Conservation (phyloP, 2,113 vertebrate species). For the Empidonax alnorum region DNA sequence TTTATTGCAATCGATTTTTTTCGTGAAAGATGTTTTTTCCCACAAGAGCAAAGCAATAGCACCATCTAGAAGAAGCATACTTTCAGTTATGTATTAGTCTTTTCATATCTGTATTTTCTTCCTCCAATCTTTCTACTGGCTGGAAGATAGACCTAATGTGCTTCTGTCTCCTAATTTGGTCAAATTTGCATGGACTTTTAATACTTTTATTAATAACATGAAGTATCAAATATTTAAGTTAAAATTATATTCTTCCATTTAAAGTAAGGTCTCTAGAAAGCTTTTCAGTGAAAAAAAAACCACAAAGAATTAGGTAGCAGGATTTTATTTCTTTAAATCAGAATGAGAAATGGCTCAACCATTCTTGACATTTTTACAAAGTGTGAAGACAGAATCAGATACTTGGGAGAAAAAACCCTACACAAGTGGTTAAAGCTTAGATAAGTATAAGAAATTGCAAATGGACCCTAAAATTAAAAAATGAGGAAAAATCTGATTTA, state of each 20-base stretch:
- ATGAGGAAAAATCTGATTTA: neutral
- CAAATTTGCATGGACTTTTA: neutral
- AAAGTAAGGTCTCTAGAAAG: neutral
- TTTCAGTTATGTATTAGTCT: neutral
- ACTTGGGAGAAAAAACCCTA: neutral
- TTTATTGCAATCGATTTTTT: neutral
- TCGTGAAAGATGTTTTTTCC: neutral
- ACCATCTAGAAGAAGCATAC: conserved; percentile 56
- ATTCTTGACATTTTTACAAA: neutral
- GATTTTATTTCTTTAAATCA: neutral
- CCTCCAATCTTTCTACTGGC: neutral
- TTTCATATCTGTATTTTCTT: neutral
- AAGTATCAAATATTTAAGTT: neutral
- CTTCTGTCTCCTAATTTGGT: neutral
- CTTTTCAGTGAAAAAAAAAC: neutral
- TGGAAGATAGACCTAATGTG: neutral
- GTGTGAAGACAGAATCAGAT: neutral
- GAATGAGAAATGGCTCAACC: neutral
- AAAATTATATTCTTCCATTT: neutral
- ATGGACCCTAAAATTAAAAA: neutral
- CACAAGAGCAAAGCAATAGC: conserved; percentile 41
- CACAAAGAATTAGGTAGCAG: neutral
- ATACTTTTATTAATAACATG: neutral
- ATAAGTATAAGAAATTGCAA: neutral
- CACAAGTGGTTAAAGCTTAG: neutral